These are phyloP conservation scores for Prionailurus bengalensis DNA, from an alignment of 2,113 vertebrate genomes.

Conservation along the genomic window DNA sequence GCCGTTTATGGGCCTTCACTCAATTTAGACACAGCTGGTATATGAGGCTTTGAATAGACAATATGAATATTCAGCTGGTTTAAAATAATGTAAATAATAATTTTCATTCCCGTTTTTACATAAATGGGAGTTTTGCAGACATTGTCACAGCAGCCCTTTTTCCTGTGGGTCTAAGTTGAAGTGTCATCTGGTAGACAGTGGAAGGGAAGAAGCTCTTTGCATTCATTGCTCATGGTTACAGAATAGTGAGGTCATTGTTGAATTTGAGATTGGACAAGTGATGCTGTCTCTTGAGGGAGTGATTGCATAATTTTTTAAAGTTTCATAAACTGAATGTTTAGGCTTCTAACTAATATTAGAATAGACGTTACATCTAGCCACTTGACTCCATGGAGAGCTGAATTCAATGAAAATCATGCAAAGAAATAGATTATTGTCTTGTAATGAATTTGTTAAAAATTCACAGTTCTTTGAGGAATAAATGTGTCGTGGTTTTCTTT, in stretches of 20 bases:
- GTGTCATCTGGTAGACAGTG: rapidly evolving
- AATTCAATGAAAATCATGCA: neutral
- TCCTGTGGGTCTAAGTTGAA: too few relatives aligned
- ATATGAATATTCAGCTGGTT: neutral
- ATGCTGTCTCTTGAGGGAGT: neutral
- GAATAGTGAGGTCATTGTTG: too few relatives aligned
- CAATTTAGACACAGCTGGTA: neutral
- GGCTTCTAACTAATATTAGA: neutral
- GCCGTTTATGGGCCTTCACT: neutral
- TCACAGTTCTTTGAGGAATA: neutral
- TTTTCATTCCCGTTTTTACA: neutral
- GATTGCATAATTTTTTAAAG: neutral
- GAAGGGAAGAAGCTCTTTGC: neutral
- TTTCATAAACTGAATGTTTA: neutral
- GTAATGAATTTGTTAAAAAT: neutral
- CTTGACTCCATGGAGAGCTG: neutral
- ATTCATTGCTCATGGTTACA: neutral
- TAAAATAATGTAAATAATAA: neutral
- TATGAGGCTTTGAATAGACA: neutral
- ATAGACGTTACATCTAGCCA: neutral
- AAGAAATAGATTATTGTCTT: neutral
- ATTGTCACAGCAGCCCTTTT: neutral
- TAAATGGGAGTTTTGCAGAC: neutral
- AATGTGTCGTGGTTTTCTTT: neutral
- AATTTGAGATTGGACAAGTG: rapidly evolving